These are phyloP conservation scores for Cancer borealis DNA, from an alignment of 2,888 invertebrate species.

Conservation along the genomic window DNA sequence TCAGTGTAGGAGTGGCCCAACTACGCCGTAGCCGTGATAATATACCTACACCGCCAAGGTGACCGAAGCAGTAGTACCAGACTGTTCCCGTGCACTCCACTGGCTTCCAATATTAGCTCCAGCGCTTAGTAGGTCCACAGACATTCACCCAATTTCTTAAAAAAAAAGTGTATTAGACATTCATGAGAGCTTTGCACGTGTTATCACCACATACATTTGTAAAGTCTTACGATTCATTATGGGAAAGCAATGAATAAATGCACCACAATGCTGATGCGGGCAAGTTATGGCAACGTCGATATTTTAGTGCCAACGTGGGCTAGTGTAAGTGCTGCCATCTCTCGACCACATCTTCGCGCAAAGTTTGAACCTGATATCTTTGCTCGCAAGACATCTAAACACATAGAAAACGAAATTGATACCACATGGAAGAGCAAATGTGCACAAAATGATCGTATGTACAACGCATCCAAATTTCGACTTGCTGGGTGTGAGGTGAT, in stretches of 20 bases:
- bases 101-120: constrained; percentile 27
- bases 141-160: background rate
- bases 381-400: constrained; percentile 28
- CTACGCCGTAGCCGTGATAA: background rate
- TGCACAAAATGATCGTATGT: constrained; percentile 57
- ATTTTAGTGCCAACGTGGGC: background rate
- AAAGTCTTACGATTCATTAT: background rate
- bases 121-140: background rate
- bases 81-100: background rate
- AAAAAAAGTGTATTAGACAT: background rate
- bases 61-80: background rate
- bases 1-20: too few relatives aligned
- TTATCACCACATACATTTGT: background rate
- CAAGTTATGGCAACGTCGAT: constrained; percentile 2
- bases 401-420: constrained; percentile 62
- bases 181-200: background rate
- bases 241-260: background rate
- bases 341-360: constrained; percentile 44
- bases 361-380: constrained; percentile 54
- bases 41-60: constrained; percentile 31
- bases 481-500: constrained; percentile 31
- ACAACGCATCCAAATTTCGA: constrained; percentile 71
- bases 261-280: background rate
- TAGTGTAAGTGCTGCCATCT: constrained; percentile 44
- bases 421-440: constrained; percentile 66